These are phyloP conservation scores for Paedocypris sp. DNA, from an alignment of 2,113 vertebrate species.

Conservation along the genomic window DNA sequence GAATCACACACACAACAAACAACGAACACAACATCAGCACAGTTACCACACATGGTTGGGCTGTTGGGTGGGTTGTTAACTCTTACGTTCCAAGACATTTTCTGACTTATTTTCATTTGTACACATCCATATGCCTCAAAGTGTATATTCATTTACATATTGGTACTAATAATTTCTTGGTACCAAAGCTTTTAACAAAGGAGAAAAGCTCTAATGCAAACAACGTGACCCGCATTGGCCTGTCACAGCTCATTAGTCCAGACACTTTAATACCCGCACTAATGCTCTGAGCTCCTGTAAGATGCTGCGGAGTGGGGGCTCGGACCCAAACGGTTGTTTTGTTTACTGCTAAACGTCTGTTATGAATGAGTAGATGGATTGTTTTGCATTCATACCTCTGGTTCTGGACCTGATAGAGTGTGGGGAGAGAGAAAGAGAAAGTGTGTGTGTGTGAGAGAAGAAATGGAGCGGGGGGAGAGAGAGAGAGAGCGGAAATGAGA, in stretches of 20 bases:
- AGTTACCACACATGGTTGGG: too few relatives aligned
- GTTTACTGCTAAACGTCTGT: background rate
- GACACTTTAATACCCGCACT: slow-evolving; percentile 25
- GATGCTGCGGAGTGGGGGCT: background rate
- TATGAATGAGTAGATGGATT: background rate
- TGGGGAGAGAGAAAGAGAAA: background rate
- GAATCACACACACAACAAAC: too few relatives aligned
- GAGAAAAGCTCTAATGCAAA: background rate
- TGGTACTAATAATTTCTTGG: background rate
- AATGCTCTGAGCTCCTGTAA: slow-evolving; percentile 36
- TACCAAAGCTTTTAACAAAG: background rate
- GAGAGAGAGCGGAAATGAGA: too few relatives aligned
- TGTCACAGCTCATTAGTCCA: slow-evolving; percentile 37
- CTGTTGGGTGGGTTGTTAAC: too few relatives aligned
- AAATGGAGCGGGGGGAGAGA: too few relatives aligned
- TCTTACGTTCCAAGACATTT: too few relatives aligned
- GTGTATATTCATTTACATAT: too few relatives aligned
- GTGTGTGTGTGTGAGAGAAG: background rate
- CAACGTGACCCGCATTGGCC: slow-evolving; percentile 12
- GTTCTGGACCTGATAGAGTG: slow-evolving; percentile 9
- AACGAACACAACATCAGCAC: too few relatives aligned
- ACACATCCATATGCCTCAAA: too few relatives aligned
- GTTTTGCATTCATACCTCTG: slow-evolving; percentile 13
- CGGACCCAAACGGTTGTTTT: background rate
- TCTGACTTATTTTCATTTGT: too few relatives aligned